phyloP scores from a whole-genome alignment of 2,888 invertebrate genomes.

The Dichetophora obliterata region DNA sequence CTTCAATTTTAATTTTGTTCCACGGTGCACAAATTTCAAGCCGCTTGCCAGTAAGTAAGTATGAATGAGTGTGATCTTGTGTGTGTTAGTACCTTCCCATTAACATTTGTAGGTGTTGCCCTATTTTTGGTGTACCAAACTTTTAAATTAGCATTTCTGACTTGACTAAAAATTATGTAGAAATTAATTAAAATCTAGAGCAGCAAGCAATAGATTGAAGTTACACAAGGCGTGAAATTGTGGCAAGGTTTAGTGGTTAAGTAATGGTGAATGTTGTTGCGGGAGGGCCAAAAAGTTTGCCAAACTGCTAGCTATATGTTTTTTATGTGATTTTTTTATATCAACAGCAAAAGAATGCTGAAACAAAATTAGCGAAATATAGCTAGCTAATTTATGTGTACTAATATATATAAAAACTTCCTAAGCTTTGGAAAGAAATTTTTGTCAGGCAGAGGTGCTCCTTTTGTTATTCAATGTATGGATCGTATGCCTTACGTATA shows the following conservation, averaged over 20 bases:
- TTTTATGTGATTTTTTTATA: too few relatives aligned
- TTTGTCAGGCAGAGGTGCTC: too few relatives aligned
- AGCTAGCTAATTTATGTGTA: too few relatives aligned
- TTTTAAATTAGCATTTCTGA: slow-evolving; percentile 41
- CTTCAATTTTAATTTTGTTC: neutral
- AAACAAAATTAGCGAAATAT: neutral
- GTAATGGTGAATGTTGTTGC: neutral
- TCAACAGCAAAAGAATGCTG: neutral
- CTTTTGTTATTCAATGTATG: too few relatives aligned
- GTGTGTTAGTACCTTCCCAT: slow-evolving; percentile 20
- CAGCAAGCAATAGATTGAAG: slow-evolving; percentile 17
- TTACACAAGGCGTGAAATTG: slow-evolving; percentile 24
- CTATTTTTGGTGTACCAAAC: slow-evolving; percentile 38
- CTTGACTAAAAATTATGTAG: slow-evolving; percentile 34
- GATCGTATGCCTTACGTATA: too few relatives aligned
- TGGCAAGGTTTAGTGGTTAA: neutral
- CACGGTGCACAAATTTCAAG: neutral
- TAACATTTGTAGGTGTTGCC: slow-evolving; percentile 4
- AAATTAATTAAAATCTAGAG: slow-evolving; percentile 39
- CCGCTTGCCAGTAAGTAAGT: neutral
- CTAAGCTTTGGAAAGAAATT: too few relatives aligned
- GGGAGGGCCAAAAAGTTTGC: too few relatives aligned
- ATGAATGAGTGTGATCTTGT: slow-evolving; percentile 20
- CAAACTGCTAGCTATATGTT: too few relatives aligned
- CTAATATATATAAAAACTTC: too few relatives aligned